These are phyloP conservation scores for Zaprionus tsacasi DNA, from an alignment of 1,140 invertebrate genomes.

Conservation along the genomic window DNA sequence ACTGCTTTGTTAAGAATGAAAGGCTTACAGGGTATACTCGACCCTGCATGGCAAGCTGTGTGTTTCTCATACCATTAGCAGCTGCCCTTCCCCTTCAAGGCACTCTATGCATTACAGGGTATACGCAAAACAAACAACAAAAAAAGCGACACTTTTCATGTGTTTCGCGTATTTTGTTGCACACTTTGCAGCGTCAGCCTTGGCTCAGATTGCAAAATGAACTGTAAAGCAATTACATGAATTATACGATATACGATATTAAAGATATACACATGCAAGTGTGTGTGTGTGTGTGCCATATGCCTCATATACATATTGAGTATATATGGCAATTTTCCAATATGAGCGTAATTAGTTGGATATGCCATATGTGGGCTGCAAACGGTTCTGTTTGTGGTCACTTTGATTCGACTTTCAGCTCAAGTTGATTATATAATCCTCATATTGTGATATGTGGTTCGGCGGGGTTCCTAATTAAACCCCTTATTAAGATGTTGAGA, in stretches of 20 bases:
- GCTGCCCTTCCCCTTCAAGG: too few relatives aligned
- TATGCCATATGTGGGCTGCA: neutral
- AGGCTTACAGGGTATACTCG: neutral
- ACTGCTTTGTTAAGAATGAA: too few relatives aligned
- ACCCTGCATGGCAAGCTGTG: neutral
- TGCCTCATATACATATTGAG: neutral
- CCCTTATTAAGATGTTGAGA: too few relatives aligned
- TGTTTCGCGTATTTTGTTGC: slow-evolving; percentile 25
- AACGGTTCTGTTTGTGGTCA: too few relatives aligned
- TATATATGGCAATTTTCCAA: neutral
- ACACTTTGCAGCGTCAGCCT: slow-evolving; percentile 24
- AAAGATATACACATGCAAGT: neutral
- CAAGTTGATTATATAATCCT: too few relatives aligned
- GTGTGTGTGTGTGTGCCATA: too few relatives aligned
- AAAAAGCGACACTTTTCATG: slow-evolving; percentile 22
- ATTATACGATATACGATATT: slow-evolving; percentile 21
- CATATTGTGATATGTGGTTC: too few relatives aligned
- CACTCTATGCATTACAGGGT: slow-evolving; percentile 6
- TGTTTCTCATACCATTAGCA: neutral
- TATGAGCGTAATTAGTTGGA: neutral
- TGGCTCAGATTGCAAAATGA: slow-evolving; percentile 26
- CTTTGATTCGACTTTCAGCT: neutral
- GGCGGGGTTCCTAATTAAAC: too few relatives aligned
- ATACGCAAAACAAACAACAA: slow-evolving; percentile 11
- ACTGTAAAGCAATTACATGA: slow-evolving; percentile 40